Evolutionary conservation across 1,140 invertebrate genomes (phyloP).

Genomic region (Bombus confusus): DNA sequence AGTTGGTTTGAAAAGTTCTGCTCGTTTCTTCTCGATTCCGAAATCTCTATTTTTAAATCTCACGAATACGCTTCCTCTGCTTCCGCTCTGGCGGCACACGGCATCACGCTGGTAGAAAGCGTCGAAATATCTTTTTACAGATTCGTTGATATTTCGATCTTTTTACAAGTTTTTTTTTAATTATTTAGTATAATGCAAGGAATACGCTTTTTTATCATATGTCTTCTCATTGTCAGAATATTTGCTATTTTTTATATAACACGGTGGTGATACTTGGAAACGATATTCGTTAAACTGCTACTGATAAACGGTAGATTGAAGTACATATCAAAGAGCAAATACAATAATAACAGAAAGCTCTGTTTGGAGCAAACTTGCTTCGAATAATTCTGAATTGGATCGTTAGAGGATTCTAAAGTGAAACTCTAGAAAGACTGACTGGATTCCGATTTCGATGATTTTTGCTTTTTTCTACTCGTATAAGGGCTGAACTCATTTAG

Average conservation of each 20-base stretch:
- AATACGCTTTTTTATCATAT: neutral
- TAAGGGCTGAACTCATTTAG: too few relatives aligned
- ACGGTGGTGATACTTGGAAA: neutral
- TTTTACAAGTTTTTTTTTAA: neutral
- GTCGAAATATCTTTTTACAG: neutral
- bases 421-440: too few relatives aligned
- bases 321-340: neutral
- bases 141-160: neutral
- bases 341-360: neutral
- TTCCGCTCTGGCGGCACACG: neutral
- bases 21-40: conserved; percentile 19
- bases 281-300: neutral
- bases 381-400: neutral
- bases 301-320: neutral
- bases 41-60: conserved; percentile 36
- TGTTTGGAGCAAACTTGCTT: neutral
- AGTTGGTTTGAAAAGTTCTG: conserved; percentile 12
- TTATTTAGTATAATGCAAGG: neutral
- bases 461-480: too few relatives aligned
- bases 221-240: neutral
- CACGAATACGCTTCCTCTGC: neutral
- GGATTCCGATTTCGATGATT: too few relatives aligned
- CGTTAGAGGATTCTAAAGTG: neutral
- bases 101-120: neutral
- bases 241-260: neutral